Evolutionary conservation across 2,888 invertebrate genomes (phyloP).

Genomic region (Drosophila meridionalis): DNA sequence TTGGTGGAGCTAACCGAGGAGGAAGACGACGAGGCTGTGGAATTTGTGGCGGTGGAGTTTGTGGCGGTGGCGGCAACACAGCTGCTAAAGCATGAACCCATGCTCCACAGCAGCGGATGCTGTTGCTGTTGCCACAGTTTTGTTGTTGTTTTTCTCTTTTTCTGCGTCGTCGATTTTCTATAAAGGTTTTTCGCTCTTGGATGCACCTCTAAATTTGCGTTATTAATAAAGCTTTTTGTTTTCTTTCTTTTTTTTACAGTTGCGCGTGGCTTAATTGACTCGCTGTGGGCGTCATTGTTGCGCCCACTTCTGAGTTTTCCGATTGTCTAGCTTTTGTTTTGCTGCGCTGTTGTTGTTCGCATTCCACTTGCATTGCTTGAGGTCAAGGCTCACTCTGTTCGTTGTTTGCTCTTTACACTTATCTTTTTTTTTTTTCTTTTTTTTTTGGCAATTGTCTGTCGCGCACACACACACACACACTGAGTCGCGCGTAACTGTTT

Average conservation of each 20-base stretch:
- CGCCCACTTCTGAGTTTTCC: slow-evolving; percentile 25
- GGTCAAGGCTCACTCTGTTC: slow-evolving; percentile 70
- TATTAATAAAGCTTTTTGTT: background rate
- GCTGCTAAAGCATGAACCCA: slow-evolving; percentile 76
- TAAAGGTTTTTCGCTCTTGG: slow-evolving; percentile 17
- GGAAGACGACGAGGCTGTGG: slow-evolving; percentile 62
- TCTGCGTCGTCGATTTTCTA: slow-evolving; percentile 9
- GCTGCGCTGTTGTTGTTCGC: slow-evolving; percentile 13
- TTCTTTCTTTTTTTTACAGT: slow-evolving; percentile 24
- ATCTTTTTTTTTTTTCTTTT: slow-evolving; percentile 20
- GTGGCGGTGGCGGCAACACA: slow-evolving; percentile 50
- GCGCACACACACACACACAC: slow-evolving; percentile 29
- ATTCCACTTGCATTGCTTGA: slow-evolving; percentile 53
- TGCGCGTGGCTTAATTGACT: slow-evolving; percentile 45
- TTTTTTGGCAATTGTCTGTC: slow-evolving; percentile 44
- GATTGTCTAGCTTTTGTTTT: slow-evolving; percentile 26
- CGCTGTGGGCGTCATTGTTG: slow-evolving; percentile 44
- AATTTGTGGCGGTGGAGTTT: slow-evolving; percentile 35
- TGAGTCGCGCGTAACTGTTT: slow-evolving; percentile 51
- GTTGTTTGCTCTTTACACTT: slow-evolving; percentile 9
- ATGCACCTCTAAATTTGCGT: slow-evolving; percentile 26
- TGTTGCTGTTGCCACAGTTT: slow-evolving; percentile 39
- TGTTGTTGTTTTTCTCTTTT: background rate
- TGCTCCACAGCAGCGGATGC: slow-evolving; percentile 50
- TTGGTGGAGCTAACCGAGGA: slow-evolving; percentile 48